These are phyloP conservation scores for Andrena fulva DNA, from an alignment of 2,888 invertebrate species.

Conservation along the genomic window DNA sequence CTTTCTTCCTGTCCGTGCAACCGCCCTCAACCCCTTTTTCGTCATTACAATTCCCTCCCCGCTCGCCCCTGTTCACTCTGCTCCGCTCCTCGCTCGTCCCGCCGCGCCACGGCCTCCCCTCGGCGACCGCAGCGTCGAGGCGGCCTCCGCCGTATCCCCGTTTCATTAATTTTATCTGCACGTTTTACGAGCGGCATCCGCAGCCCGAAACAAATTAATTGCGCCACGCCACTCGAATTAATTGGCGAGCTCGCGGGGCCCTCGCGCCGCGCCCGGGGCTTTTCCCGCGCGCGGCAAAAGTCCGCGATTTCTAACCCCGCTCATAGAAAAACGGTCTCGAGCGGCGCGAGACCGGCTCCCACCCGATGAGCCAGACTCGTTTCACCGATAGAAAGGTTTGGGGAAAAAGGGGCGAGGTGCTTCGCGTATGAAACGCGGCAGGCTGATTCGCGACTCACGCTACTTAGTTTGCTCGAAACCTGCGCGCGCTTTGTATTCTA, in stretches of 20 bases:
- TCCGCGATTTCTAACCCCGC: slow-evolving; percentile 20
- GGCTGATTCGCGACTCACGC: background rate
- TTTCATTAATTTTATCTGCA: slow-evolving; percentile 80
- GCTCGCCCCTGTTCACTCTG: background rate
- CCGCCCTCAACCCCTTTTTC: slow-evolving; percentile 46
- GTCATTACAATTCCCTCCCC: slow-evolving; percentile 39
- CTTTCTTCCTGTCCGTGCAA: slow-evolving; percentile 42
- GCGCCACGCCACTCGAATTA: slow-evolving; percentile 78
- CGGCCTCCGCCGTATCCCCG: slow-evolving; percentile 56
- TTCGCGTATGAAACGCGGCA: background rate
- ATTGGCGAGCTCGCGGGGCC: slow-evolving; percentile 71
- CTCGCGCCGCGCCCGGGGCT: slow-evolving; percentile 18
- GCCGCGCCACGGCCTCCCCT: slow-evolving; percentile 53
- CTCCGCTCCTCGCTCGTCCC: slow-evolving; percentile 23
- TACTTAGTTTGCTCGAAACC: background rate
- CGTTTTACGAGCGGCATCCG: slow-evolving; percentile 79
- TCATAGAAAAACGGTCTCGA: background rate
- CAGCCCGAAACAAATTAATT: slow-evolving; percentile 78
- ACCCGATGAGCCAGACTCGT: slow-evolving; percentile 12
- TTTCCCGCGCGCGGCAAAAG: slow-evolving; percentile 29
- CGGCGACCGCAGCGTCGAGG: slow-evolving; percentile 49
- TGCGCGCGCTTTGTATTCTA: background rate
- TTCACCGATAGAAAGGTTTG: background rate
- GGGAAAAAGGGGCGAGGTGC: background rate
- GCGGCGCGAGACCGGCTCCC: background rate